phyloP scores from a whole-genome alignment of 1,140 invertebrate species.

The Euwallacea similis region DNA sequence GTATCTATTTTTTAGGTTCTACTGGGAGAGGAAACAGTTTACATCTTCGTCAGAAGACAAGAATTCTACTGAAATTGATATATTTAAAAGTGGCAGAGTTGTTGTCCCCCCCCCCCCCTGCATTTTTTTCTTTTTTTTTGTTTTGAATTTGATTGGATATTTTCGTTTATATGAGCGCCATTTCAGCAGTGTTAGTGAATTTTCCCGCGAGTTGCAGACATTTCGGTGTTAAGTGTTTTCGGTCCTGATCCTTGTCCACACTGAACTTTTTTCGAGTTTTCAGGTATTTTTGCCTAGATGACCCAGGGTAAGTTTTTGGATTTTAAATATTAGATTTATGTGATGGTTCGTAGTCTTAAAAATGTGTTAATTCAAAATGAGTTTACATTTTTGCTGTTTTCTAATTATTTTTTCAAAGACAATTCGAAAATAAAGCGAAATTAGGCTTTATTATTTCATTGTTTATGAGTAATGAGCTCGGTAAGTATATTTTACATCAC shows the following conservation, averaged over 20 bases:
- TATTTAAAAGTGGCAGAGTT: conserved; percentile 26
- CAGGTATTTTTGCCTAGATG: background rate
- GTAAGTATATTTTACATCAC: too few species aligned
- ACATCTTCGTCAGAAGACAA: conserved; percentile 19
- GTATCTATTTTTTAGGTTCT: conserved; percentile 48
- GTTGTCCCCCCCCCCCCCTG: background rate
- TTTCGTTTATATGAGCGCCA: background rate
- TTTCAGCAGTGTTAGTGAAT: background rate
- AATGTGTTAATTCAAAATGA: too few species aligned
- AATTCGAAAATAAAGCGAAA: too few species aligned
- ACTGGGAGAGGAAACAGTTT: conserved; percentile 17
- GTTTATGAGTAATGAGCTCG: too few species aligned
- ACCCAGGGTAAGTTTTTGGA: conserved; percentile 2
- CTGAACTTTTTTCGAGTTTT: too few species aligned
- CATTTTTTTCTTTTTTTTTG: background rate
- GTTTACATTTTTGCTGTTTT: too few species aligned
- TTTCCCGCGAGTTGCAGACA: background rate
- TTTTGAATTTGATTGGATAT: background rate
- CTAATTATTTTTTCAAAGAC: too few species aligned
- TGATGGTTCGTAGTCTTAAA: too few species aligned
- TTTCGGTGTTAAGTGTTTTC: background rate
- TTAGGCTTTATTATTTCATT: too few species aligned
- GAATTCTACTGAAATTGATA: conserved; percentile 17
- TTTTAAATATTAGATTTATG: conserved; percentile 4
- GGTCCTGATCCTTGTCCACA: too few species aligned